phyloP scores from a whole-genome alignment of 2,113 vertebrate species.

The Columba janthina region DNA sequence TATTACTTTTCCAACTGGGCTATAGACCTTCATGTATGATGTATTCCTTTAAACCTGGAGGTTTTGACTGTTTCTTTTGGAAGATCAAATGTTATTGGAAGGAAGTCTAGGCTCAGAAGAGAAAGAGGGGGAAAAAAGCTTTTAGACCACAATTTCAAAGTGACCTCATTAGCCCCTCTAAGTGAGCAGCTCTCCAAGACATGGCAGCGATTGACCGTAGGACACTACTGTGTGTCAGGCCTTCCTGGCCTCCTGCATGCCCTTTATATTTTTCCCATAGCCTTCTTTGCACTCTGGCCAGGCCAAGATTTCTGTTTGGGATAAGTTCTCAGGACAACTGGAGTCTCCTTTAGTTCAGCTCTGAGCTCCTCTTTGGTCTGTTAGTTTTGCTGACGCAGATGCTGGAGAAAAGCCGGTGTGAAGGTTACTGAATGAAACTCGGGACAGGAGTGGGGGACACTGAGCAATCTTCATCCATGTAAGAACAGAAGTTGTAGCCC shows the following conservation, averaged over 20 bases:
- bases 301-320: background rate
- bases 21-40: background rate
- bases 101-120: background rate
- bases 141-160: background rate
- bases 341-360: background rate
- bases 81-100: conserved; percentile 22
- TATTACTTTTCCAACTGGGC: background rate
- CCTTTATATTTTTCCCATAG: background rate
- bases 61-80: conserved; percentile 36
- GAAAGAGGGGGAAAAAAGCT: background rate
- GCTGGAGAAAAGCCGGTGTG: background rate
- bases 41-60: background rate
- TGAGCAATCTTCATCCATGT: background rate
- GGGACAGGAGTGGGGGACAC: background rate
- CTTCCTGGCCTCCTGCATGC: background rate
- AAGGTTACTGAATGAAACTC: background rate
- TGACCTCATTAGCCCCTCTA: background rate
- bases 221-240: background rate
- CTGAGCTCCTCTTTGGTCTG: background rate
- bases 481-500: background rate
- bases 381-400: background rate
- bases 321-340: background rate
- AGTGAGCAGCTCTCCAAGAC: background rate
- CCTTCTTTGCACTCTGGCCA: background rate
- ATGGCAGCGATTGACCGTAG: background rate